These are phyloP conservation scores for Heliconius melpomene DNA, from an alignment of 1,140 invertebrate genomes.

Conservation along the genomic window DNA sequence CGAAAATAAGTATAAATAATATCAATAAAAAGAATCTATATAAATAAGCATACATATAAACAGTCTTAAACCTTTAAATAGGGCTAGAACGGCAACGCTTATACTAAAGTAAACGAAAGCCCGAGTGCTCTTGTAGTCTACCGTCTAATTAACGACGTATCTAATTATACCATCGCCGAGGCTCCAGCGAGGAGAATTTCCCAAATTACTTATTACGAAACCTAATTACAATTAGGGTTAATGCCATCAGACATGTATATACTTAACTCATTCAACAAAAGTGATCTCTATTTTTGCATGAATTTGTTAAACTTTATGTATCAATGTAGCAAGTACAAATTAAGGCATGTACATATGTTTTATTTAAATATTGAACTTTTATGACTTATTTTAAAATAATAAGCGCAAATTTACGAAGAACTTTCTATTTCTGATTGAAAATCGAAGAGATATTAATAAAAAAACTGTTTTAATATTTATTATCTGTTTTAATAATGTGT, in stretches of 20 bases:
- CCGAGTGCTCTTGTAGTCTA: slow-evolving; percentile 65
- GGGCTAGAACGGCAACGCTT: slow-evolving; percentile 19
- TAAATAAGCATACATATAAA: background rate
- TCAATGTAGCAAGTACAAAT: background rate
- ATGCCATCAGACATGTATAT: slow-evolving; percentile 43
- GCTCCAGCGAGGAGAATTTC: slow-evolving; percentile 61
- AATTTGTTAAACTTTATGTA: background rate
- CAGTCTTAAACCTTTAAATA: slow-evolving; percentile 19
- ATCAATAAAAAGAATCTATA: background rate
- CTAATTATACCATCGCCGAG: slow-evolving; percentile 69
- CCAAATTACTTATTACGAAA: slow-evolving; percentile 72
- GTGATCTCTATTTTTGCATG: slow-evolving; percentile 16
- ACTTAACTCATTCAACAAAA: slow-evolving; percentile 22
- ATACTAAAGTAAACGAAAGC: slow-evolving; percentile 52
- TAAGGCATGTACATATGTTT: background rate
- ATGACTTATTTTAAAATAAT: no score
- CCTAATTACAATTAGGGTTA: slow-evolving; percentile 68
- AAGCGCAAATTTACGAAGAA: no score
- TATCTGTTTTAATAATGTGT: no score
- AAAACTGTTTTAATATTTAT: no score
- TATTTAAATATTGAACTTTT: background rate
- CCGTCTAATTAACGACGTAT: slow-evolving; percentile 74
- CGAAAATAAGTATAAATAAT: no score
- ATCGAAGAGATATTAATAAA: no score
- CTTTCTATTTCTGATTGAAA: no score